Percentiles rank a stretch among this genome's conserved stretches.
Conservation (phyloP, 2,888 invertebrate species). For the Luffia ferchaultella region DNA sequence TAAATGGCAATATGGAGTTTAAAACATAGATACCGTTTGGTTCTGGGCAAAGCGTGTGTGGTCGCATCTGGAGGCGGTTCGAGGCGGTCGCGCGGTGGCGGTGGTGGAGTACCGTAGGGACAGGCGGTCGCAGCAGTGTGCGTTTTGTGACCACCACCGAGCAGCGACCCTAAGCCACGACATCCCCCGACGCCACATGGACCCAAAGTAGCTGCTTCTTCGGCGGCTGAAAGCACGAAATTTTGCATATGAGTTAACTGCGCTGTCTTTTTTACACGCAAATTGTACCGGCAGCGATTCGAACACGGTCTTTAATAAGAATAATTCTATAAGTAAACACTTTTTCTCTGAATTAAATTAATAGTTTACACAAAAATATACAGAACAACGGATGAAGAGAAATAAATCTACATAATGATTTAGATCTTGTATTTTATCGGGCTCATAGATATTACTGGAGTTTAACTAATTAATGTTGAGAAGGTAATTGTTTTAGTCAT, state of each 20-base stretch:
- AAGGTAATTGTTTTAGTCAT: too few relatives aligned
- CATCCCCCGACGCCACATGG: slow-evolving; percentile 88
- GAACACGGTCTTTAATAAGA: too few relatives aligned
- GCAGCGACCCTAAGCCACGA: slow-evolving; percentile 87
- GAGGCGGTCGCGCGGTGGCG: slow-evolving; percentile 26
- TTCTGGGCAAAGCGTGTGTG: slow-evolving; percentile 18
- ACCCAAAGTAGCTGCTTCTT: slow-evolving; percentile 67
- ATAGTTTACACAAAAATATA: too few relatives aligned
- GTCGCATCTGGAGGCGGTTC: slow-evolving; percentile 18
- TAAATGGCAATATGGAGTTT: too few relatives aligned
- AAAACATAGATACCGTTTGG: slow-evolving; percentile 12
- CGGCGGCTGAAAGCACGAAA: slow-evolving; percentile 64
- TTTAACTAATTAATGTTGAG: too few relatives aligned
- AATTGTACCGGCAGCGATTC: too few relatives aligned
- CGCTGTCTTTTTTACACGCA: slow-evolving; percentile 75
- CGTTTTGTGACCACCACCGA: slow-evolving; percentile 76
- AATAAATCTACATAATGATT: too few relatives aligned
- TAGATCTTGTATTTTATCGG: too few relatives aligned
- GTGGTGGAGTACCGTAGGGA: slow-evolving; percentile 64
- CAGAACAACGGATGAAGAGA: too few relatives aligned
- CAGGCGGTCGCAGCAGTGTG: slow-evolving; percentile 79
- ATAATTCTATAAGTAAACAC: too few relatives aligned
- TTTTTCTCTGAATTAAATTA: too few relatives aligned
- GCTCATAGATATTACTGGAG: too few relatives aligned
- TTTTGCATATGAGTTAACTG: slow-evolving; percentile 80